Base-by-base conservation (phyloP, 2,888 invertebrate species). In the Plagodis pulveraria region DNA sequence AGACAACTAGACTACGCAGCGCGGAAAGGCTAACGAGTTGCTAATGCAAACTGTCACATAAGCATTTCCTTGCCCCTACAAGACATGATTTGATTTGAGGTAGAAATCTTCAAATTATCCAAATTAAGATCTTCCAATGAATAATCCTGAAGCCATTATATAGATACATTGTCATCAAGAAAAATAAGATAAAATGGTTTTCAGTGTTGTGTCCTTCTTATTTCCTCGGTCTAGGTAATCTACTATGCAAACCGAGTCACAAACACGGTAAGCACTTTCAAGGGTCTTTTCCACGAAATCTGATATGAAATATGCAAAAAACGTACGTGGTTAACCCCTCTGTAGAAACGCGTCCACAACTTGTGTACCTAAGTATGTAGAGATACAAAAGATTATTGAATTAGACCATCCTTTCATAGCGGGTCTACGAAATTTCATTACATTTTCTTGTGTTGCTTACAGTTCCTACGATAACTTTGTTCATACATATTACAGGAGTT, bases 301-400 rank as follows among this genome's bases (percentile, higher is more conserved):
- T 71, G 72, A 71, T 76, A 80, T 76, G 72, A 78, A 78, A 80
- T 75, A 81, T 81, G 80, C 76, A 81, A 74, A 80, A 69, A 78
- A 66, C 72, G 72, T 73, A 71, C 63, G 63, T 66, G 63, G 62
- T 65, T 68, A n/a, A 66, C 67, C 69, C 67, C 58, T 60, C 53
- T 54, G 53, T 62, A 47, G 55, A 61, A 55, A 68, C 65, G 70
- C 59, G 57, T 63, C 68, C 68, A 58, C 62, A 54, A 54, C 56
- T 52, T 61, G 67, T 63, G 71, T 69, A n/a, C n/a, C n/a, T n/a
- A 63, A 62, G 55, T 52, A 63, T 52, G 45, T 49, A 55, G 49
- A 56, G 57, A 65, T 58, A 67, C 63, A 67, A 69, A 63, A 63
- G 63, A 67, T 76, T 74, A 77, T 74, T 74, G 69, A 72, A 76